Conservation (phyloP, 2,113 vertebrate genomes). For the Oryzias melastigma region DNA sequence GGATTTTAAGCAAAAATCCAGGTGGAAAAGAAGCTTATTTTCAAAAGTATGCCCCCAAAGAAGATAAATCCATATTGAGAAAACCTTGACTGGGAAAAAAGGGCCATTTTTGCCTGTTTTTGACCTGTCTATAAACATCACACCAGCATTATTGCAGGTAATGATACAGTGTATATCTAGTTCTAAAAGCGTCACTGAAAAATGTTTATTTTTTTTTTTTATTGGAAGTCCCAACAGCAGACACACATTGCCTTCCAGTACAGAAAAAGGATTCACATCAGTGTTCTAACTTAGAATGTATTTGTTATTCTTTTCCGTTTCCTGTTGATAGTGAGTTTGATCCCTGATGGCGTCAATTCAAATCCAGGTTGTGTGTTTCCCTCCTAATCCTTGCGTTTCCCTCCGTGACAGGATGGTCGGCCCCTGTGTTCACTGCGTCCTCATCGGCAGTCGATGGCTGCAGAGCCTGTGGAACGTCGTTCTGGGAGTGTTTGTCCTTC, state of each 20-base stretch:
- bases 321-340: background rate
- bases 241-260: too few relatives aligned
- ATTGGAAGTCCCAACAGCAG: too few relatives aligned
- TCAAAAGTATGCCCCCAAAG: too few relatives aligned
- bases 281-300: background rate
- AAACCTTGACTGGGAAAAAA: too few relatives aligned
- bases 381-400: slow-evolving; percentile 1
- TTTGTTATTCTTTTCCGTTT: background rate
- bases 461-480: slow-evolving; percentile 70
- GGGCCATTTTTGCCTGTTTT: too few relatives aligned
- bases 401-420: slow-evolving; percentile 67
- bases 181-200: background rate
- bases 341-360: background rate
- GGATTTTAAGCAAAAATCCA: too few relatives aligned
- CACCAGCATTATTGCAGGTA: too few relatives aligned
- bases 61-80: too few relatives aligned
- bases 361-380: background rate
- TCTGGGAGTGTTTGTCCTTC: slow-evolving; percentile 61
- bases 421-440: slow-evolving; percentile 64
- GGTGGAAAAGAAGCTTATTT: too few relatives aligned
- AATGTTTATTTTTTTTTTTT: background rate
- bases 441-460: slow-evolving; percentile 66
- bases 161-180: too few relatives aligned
- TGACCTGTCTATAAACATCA: too few relatives aligned
- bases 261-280: too few relatives aligned